A percentile compares a stretch with the other conserved stretches of the same genome.
Evolutionary conservation across 2,797 vertebrate genomes (phyloP).

Genomic region (Bryconaethiops microstoma): DNA sequence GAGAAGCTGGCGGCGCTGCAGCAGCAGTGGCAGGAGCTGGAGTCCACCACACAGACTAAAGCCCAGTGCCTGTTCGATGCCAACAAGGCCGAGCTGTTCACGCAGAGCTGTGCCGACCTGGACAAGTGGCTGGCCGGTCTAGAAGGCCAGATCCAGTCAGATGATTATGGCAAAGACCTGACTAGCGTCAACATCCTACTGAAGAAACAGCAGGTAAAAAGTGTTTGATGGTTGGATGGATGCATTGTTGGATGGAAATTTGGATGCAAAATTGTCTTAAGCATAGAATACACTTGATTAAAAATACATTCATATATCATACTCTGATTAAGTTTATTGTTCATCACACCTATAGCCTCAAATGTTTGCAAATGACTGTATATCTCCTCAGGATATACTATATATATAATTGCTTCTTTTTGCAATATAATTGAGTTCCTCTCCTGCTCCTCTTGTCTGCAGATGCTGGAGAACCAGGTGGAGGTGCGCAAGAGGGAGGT

Average conservation of each 20-base stretch:
- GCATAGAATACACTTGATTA: too few species aligned
- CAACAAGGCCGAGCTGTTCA: constrained; percentile 97
- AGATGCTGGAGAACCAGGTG: constrained; percentile 92
- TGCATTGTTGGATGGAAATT: too few species aligned
- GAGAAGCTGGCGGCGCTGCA: constrained; percentile 88
- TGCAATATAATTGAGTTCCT: background rate
- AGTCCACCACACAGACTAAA: constrained; percentile 96
- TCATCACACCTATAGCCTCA: too few species aligned
- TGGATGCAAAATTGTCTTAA: too few species aligned
- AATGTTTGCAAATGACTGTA: too few species aligned
- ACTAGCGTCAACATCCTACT: constrained; percentile 97
- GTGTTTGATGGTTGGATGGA: too few species aligned
- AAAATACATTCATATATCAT: too few species aligned
- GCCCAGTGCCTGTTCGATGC: constrained; percentile 97
- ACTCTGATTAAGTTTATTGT: too few species aligned
- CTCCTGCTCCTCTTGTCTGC: background rate
- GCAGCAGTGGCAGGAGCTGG: constrained; percentile 92
- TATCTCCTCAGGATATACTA: background rate
- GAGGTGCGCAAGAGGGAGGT: constrained; percentile 89
- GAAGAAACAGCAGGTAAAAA: constrained; percentile 98
- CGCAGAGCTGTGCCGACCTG: constrained; percentile 95
- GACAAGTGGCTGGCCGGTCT: constrained; percentile 93
- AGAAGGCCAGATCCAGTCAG: constrained; percentile 92
- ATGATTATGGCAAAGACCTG: constrained; percentile 97
- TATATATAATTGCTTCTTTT: background rate